phyloP scores from a whole-genome alignment of 1,140 invertebrate genomes.

The Caenorhabditis inopinata region DNA sequence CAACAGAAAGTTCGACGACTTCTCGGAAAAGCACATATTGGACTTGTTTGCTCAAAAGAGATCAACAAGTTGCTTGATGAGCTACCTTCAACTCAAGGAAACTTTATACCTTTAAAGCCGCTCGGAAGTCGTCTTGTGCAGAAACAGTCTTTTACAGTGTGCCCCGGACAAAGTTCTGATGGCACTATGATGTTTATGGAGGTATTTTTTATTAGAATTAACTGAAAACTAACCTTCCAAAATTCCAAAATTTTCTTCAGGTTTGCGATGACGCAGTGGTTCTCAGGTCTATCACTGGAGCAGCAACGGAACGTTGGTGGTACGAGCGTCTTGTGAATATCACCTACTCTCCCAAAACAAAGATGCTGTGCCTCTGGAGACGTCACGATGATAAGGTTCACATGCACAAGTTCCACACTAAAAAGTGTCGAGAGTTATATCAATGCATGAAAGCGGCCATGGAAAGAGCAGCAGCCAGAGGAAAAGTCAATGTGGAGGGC shows the following conservation, averaged over 20 bases:
- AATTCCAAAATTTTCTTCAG: slow-evolving; percentile 53
- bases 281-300: slow-evolving; percentile 84
- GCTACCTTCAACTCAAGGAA: slow-evolving; percentile 76
- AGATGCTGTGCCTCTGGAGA: slow-evolving; percentile 86
- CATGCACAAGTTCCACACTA: slow-evolving; percentile 97
- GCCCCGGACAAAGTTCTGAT: slow-evolving; percentile 84
- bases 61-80: slow-evolving; percentile 93
- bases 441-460: slow-evolving; percentile 98
- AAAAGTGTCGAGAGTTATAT: slow-evolving; percentile 98
- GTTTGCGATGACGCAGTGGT: slow-evolving; percentile 94
- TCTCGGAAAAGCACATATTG: slow-evolving; percentile 96
- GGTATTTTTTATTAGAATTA: slow-evolving; percentile 67
- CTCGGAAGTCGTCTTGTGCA: slow-evolving; percentile 81
- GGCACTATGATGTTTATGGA: slow-evolving; percentile 92
- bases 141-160: slow-evolving; percentile 94
- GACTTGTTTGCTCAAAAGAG: slow-evolving; percentile 92
- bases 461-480: slow-evolving; percentile 85
- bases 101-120: slow-evolving; percentile 93
- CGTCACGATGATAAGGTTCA: slow-evolving; percentile 72
- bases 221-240: slow-evolving; percentile 2
- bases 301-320: slow-evolving; percentile 96
- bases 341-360: slow-evolving; percentile 97
- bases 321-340: slow-evolving; percentile 98
- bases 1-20: slow-evolving; percentile 81
- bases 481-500: slow-evolving; percentile 70